These are phyloP conservation scores for Sebastes nivosus DNA, from an alignment of 2,797 vertebrate genomes.

Conservation along the genomic window DNA sequence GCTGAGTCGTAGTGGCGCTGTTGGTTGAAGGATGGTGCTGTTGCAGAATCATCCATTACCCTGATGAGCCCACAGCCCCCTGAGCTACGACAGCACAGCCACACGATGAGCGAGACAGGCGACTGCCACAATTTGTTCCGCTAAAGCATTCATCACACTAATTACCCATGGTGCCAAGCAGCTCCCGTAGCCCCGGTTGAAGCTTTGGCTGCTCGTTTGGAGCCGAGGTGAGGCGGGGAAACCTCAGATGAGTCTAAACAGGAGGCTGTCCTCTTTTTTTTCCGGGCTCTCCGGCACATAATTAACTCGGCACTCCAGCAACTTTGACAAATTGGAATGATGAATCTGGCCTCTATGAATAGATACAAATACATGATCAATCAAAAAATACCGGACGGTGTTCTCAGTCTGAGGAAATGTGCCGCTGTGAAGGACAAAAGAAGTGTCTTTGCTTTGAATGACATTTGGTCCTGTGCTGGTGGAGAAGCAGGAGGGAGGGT, in stretches of 20 bases:
- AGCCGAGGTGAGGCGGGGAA: slow-evolving; percentile 62
- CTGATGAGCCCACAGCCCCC: slow-evolving; percentile 73
- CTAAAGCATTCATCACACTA: slow-evolving; percentile 81
- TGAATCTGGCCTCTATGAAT: slow-evolving; percentile 75
- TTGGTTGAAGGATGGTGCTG: slow-evolving; percentile 66
- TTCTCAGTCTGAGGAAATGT: slow-evolving; percentile 49
- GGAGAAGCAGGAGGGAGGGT: slow-evolving; percentile 18
- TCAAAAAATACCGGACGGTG: slow-evolving; percentile 47
- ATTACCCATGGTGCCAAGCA: slow-evolving; percentile 77
- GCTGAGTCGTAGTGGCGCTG: slow-evolving; percentile 42
- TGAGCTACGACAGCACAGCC: slow-evolving; percentile 72
- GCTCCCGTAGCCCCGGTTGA: slow-evolving; percentile 55
- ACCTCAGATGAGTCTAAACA: slow-evolving; percentile 71
- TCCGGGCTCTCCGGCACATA: slow-evolving; percentile 55
- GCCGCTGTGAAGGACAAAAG: slow-evolving; percentile 60
- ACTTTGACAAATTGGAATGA: slow-evolving; percentile 80
- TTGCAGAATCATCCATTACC: slow-evolving; percentile 76
- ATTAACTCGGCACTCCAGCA: slow-evolving; percentile 69
- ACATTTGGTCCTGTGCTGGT: slow-evolving; percentile 41
- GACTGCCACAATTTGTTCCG: slow-evolving; percentile 77
- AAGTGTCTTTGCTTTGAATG: slow-evolving; percentile 54
- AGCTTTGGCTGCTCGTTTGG: slow-evolving; percentile 68
- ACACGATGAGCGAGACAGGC: slow-evolving; percentile 68
- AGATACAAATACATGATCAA: slow-evolving; percentile 75
- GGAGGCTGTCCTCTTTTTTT: slow-evolving; percentile 54